Evolutionary conservation across 23 tunicate genomes (phyloP), one percentile per base, ranked within the genome.

Genomic region (Styela plicata): DNA sequence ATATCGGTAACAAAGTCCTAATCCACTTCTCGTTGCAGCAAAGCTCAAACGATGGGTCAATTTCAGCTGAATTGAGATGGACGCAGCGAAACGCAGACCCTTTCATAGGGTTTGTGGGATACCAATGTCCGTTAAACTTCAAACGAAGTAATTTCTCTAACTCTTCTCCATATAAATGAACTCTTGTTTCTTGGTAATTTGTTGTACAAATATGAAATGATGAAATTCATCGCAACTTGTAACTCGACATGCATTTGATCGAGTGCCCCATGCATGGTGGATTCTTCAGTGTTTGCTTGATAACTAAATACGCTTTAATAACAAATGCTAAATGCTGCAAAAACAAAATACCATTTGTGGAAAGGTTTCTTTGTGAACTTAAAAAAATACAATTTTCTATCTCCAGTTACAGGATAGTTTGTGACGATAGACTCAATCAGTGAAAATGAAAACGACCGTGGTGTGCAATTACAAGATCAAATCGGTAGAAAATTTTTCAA

Each of bases 51-150:
- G 66, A 80, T 22, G 87, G 87, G 33, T 83, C 87, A 23, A 83
- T 64, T 75, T 83, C 87, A 20, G 80, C 29, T 30, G 87, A 83
- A 16, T 80, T 83, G 34, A 83, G 69, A 62, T 83, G 83, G 27
- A 83, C 67, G 62, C 87, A 83, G 10, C 87, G 37, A 77, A 57
- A 75, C 24, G 87, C 87, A 34, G 83, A 76, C 18, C 87, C 87
- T 62, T 75, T 75, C 24, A 79, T 36, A 10, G 87, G 87, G 35
- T 64, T 75, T 32, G 80, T 33, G 10, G 74, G 73, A 33, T 83
- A 83, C 87, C 87, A 83, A 74, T 83, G 87, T 83, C 87, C 87
- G 31, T 36, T n/a, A 78, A 83, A 75, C 34, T 83, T 44, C 5
- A 74, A 21, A 16, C 81, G 64, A 23, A 76, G 81, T 52, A 76